Conservation (phyloP, 2,888 invertebrate genomes). For the Volucella inflata region DNA sequence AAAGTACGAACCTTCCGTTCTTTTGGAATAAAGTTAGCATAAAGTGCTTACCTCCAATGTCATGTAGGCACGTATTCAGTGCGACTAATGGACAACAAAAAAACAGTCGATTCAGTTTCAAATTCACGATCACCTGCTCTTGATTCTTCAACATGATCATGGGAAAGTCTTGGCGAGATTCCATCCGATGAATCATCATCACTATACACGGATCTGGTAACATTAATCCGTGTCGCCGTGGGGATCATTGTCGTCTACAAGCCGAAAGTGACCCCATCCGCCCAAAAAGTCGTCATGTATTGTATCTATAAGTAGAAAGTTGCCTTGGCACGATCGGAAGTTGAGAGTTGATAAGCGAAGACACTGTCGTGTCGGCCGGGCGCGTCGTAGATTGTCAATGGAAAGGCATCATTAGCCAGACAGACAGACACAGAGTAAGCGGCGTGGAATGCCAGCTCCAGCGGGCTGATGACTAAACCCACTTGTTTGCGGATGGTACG, state of each 20-base stretch:
- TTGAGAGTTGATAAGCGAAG: constrained; percentile 42
- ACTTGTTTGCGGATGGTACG: neutral
- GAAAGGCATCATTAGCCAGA: constrained; percentile 45
- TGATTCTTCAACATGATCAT: constrained; percentile 9
- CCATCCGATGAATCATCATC: constrained; percentile 43
- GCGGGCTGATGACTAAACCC: constrained; percentile 64
- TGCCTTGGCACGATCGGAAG: constrained; percentile 14
- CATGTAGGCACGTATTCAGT: constrained; percentile 5
- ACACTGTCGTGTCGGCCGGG: neutral
- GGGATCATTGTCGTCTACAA: neutral
- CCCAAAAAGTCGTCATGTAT: constrained; percentile 23
- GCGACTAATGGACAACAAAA: too few relatives aligned
- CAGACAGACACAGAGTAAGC: neutral
- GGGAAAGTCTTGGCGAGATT: constrained; percentile 37
- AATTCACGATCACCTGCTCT: constrained; percentile 39
- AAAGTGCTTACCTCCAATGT: neutral
- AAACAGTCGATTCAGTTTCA: constrained; percentile 6
- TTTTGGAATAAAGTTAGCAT: neutral
- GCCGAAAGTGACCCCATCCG: constrained; percentile 23
- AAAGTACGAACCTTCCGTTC: neutral
- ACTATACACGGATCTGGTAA: constrained; percentile 33
- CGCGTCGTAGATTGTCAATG: constrained; percentile 30
- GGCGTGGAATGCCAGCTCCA: constrained; percentile 51
- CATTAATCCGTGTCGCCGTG: constrained; percentile 10
- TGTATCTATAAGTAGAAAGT: constrained; percentile 59